These are phyloP conservation scores for Cantharis rustica DNA, from an alignment of 2,888 invertebrate species.

Conservation along the genomic window DNA sequence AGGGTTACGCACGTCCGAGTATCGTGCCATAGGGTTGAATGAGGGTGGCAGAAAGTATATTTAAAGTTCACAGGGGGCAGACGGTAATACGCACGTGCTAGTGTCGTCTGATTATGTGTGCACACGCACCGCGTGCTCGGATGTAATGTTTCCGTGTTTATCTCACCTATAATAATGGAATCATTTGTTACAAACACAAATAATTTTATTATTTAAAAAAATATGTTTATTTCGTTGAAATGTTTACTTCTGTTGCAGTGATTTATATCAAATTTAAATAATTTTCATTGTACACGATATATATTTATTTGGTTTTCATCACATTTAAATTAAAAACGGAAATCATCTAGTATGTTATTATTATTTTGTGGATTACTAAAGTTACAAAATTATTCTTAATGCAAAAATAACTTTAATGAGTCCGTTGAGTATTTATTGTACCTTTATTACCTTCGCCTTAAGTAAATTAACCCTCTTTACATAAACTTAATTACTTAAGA, in stretches of 20 bases:
- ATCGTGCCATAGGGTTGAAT: slow-evolving; percentile 13
- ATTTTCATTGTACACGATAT: background rate
- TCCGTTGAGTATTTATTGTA: background rate
- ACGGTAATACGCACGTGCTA: slow-evolving; percentile 20
- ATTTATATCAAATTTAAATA: background rate
- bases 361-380: background rate
- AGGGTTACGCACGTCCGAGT: slow-evolving; percentile 12
- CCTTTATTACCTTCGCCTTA: background rate
- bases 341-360: background rate
- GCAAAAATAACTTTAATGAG: background rate
- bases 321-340: background rate
- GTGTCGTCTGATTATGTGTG: slow-evolving; percentile 24
- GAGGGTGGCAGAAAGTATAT: slow-evolving; percentile 18
- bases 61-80: slow-evolving; percentile 19
- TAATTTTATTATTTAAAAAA: slow-evolving; percentile 23
- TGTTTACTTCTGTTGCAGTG: background rate
- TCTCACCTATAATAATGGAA: slow-evolving; percentile 29
- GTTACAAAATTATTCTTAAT: background rate
- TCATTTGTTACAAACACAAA: slow-evolving; percentile 26
- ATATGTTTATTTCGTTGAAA: slow-evolving; percentile 2
- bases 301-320: background rate
- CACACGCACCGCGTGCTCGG: slow-evolving; percentile 26
- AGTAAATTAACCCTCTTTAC: slow-evolving; percentile 1
- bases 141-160: slow-evolving; percentile 27
- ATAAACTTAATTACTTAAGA: background rate